Evolutionary conservation across 2,797 vertebrate species (phyloP).

Genomic region (Avahi laniger): DNA sequence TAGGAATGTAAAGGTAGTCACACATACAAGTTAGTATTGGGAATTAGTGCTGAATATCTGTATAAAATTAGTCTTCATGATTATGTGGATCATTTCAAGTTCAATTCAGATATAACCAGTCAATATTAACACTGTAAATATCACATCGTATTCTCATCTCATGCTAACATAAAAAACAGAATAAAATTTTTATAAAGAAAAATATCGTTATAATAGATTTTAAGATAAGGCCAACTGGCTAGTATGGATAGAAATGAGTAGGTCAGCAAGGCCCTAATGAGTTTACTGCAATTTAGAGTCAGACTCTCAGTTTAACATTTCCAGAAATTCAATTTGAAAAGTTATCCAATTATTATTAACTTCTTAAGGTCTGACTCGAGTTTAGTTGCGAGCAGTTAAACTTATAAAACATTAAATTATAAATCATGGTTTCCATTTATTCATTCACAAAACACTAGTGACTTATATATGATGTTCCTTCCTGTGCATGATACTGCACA

Average conservation of each 20-base stretch:
- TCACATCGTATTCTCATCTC: not conserved
- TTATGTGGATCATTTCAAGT: not conserved
- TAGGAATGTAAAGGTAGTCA: not conserved
- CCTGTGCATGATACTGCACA: not conserved
- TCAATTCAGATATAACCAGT: constrained; percentile 24
- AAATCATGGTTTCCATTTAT: not conserved
- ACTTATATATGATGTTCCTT: not conserved
- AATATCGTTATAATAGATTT: constrained; percentile 18
- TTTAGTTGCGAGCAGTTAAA: not conserved
- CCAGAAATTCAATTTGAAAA: constrained; percentile 3
- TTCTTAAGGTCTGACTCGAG: not conserved
- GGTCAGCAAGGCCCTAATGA: not conserved
- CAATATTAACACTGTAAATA: constrained; percentile 40
- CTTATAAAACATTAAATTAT: not conserved
- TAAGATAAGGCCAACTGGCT: not conserved
- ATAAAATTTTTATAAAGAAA: constrained; percentile 42
- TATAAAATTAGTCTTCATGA: not conserved
- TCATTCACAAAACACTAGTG: not conserved
- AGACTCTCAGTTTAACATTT: constrained; percentile 25
- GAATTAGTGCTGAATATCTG: not conserved
- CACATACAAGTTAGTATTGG: not conserved
- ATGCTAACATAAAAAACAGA: not conserved
- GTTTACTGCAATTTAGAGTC: not conserved
- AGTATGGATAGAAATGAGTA: not conserved
- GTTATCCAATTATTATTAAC: not conserved